Percentiles rank a stretch among this genome's conserved stretches.
Evolutionary conservation across 2,113 vertebrate genomes (phyloP).

Genomic region (Oncorhynchus kisutch): DNA sequence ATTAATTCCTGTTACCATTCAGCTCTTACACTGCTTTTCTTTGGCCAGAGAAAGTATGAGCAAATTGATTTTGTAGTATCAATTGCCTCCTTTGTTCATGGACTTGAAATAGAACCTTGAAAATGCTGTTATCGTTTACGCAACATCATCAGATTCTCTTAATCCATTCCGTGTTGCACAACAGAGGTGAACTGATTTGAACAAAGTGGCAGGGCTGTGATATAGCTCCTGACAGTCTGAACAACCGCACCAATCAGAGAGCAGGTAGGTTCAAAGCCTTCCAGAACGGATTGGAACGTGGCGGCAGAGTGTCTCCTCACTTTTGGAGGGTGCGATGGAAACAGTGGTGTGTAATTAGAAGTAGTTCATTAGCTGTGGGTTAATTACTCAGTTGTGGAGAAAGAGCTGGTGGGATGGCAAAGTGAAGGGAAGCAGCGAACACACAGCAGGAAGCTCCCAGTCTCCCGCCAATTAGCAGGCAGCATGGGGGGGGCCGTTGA

Average conservation of each 20-base stretch:
- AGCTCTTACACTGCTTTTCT: slow-evolving; percentile 42
- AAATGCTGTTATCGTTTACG: slow-evolving; percentile 59
- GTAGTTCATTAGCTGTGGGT: slow-evolving; percentile 98
- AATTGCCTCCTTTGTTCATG: slow-evolving; percentile 64
- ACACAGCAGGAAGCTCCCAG: slow-evolving; percentile 77
- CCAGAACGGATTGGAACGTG: slow-evolving; percentile 44
- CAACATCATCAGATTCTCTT: slow-evolving; percentile 55
- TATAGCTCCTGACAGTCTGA: slow-evolving; percentile 22
- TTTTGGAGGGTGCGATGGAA: slow-evolving; percentile 87
- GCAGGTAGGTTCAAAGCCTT: slow-evolving; percentile 45
- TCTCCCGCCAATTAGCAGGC: slow-evolving; percentile 79
- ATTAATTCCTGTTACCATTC: slow-evolving; percentile 55
- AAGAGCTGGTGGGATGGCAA: slow-evolving; percentile 72
- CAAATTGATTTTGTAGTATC: slow-evolving; percentile 66
- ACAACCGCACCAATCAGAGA: slow-evolving; percentile 37
- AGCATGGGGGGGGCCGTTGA: slow-evolving; percentile 46
- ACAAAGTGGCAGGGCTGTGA: slow-evolving; percentile 25
- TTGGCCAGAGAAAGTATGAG: slow-evolving; percentile 44
- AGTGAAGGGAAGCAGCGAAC: slow-evolving; percentile 67
- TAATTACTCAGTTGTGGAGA: slow-evolving; percentile 89
- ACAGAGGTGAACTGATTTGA: slow-evolving; percentile 50
- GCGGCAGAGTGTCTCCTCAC: slow-evolving; percentile 67
- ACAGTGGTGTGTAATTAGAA: slow-evolving; percentile 96
- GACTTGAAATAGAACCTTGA: slow-evolving; percentile 62
- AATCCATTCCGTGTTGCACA: slow-evolving; percentile 59